These are phyloP conservation scores for Nomada flava DNA, from an alignment of 2,888 invertebrate genomes.

Conservation along the genomic window DNA sequence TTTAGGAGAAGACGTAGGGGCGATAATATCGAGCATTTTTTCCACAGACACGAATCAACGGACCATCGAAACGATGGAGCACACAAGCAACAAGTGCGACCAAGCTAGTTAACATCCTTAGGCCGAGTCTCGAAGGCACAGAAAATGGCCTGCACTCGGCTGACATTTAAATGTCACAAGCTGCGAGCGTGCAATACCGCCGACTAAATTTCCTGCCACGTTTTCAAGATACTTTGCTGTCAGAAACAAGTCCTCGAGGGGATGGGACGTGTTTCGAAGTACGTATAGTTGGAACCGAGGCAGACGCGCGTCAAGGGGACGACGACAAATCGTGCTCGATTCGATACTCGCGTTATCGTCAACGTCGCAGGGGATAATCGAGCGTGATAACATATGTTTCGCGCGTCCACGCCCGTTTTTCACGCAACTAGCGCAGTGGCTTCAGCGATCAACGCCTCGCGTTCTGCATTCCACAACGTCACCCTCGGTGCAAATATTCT, in stretches of 20 bases:
- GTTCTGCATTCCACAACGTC: conserved; percentile 38
- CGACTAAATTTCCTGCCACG: conserved; percentile 21
- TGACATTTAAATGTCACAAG: conserved; percentile 64
- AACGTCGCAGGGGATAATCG: conserved; percentile 48
- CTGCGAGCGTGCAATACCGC: conserved; percentile 13
- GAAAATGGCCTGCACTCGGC: conserved; percentile 9
- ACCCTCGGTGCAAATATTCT: neutral
- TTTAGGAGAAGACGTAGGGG: neutral
- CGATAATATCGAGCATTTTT: neutral
- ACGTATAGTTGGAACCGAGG: neutral
- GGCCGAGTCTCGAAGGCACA: neutral
- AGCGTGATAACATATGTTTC: conserved; percentile 62
- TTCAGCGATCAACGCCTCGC: conserved; percentile 26
- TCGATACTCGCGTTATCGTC: conserved; percentile 36
- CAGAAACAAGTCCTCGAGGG: neutral
- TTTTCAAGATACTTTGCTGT: conserved; percentile 5
- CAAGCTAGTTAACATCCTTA: neutral
- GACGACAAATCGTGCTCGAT: conserved; percentile 39
- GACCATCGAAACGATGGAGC: neutral
- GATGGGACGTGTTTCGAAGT: neutral
- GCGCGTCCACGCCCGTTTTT: conserved; percentile 37
- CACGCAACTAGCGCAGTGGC: neutral
- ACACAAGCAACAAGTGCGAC: neutral
- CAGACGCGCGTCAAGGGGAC: neutral
- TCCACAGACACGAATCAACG: neutral